Percentiles rank a stretch among this genome's conserved stretches.
Evolutionary conservation across 92 coral and sea anemone species (phyloP).

Genomic region (Desmophyllum pertusum): DNA sequence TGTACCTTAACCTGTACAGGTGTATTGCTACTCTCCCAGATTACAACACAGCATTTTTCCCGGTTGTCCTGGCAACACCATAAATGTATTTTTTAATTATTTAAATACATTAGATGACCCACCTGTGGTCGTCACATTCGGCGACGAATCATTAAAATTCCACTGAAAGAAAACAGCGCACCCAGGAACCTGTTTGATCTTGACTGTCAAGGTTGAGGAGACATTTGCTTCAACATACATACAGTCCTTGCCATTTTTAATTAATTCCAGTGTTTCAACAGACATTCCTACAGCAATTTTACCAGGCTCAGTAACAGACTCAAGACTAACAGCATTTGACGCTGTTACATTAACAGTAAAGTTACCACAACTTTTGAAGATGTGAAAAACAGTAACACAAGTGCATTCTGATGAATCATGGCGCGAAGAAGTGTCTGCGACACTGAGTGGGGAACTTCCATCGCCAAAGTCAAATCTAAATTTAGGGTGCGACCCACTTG

Average conservation of each 20-base stretch:
- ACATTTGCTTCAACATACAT: slow-evolving; percentile 16
- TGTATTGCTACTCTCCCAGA: too few species aligned
- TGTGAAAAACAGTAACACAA: slow-evolving; percentile 44
- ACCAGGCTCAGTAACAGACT: slow-evolving; percentile 11
- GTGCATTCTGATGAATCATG: background rate
- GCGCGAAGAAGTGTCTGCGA: background rate
- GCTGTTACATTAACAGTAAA: slow-evolving; percentile 35
- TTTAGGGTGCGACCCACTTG: slow-evolving; percentile 49
- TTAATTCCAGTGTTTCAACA: background rate
- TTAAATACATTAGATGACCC: background rate
- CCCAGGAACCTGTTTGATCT: background rate
- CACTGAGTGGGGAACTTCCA: background rate
- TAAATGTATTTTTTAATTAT: too few species aligned
- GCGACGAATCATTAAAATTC: slow-evolving; percentile 58
- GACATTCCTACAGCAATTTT: background rate
- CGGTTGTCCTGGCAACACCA: too few species aligned
- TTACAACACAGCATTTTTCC: too few species aligned
- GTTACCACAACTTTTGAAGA: slow-evolving; percentile 53
- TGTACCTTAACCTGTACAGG: too few species aligned
- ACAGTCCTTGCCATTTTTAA: background rate
- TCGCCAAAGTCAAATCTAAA: slow-evolving; percentile 60
- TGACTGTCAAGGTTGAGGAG: slow-evolving; percentile 11
- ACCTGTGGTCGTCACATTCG: slow-evolving; percentile 47
- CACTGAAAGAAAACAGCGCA: slow-evolving; percentile 49
- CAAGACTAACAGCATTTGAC: slow-evolving; percentile 43